Base-by-base conservation (phyloP, 2,797 vertebrate species). In the Hybognathus amarus region DNA sequence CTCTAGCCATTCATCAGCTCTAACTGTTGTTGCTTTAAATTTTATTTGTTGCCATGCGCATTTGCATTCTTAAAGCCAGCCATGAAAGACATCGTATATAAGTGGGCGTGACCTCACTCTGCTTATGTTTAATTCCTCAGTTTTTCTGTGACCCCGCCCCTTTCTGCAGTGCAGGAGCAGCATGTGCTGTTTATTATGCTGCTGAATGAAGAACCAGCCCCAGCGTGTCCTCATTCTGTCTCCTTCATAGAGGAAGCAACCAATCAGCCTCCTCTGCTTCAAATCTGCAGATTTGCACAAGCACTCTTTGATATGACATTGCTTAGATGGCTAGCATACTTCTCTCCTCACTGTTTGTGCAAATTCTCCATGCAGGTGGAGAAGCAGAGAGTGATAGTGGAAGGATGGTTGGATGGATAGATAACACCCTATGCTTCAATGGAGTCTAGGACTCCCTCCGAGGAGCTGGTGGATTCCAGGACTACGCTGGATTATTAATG, bases 401-500 rank as follows among this genome's bases (percentile, higher is more conserved):
- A 69, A 27, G 63, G 54, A 76, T 27, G 47, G 36, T 61, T 45
- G 12, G n/a, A 70, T 42, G 27, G 24, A 71, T 78, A 10, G 59
- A 64, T 78, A 40, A 66, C 70, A 52, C 59, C 22, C 69, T 13
- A 5, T 18, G 30, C 70, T 54, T 75, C 59, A 76, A 33, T 42
- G 71, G 80, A 70, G 66, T 67, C 27, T 22, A 61, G 33, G 20
- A 36, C 36, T n/a, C 45, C 73, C 83, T 79, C 64, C 11, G 36
- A 68, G 84, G 77, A 80, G 73, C 64, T 52, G 42, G 74, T 77
- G 73, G 71, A 82, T 83, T 85, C 80, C 85, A 70, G 67, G 74
- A 85, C 61, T 73, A 42, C 27, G 47, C 38, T 88, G 85, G 66
- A 85, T 89, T 82, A 88, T 89, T 87, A 87, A 90, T 85, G 83